Evolutionary conservation across 64 coral and sea anemone genomes (phyloP).

Genomic region (Exaiptasia diaphana): DNA sequence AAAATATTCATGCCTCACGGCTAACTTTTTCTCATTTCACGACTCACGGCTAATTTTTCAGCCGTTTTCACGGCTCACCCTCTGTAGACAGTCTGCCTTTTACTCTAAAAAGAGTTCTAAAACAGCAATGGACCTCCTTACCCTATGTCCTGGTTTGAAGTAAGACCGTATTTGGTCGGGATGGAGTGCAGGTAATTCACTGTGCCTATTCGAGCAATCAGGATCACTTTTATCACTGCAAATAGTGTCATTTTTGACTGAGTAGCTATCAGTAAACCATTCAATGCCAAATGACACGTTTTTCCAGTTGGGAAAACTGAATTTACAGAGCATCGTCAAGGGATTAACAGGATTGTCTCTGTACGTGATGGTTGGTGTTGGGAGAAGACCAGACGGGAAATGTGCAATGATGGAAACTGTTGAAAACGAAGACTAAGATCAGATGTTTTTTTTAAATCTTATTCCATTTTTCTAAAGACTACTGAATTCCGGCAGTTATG

Average conservation of each 20-base stretch:
- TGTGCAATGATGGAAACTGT: not conserved
- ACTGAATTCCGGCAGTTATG: not conserved
- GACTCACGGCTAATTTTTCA: too few species aligned
- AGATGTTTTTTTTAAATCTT: not conserved
- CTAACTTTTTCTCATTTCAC: too few species aligned
- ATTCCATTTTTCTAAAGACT: not conserved
- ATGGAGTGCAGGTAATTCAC: not conserved
- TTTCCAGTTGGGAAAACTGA: constrained; percentile 26
- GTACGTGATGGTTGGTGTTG: constrained; percentile 33
- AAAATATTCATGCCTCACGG: too few species aligned
- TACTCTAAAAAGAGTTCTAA: too few species aligned
- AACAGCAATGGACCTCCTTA: too few species aligned
- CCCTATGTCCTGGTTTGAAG: constrained; percentile 34
- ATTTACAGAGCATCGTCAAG: constrained; percentile 16
- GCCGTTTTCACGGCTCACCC: too few species aligned
- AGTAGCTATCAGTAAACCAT: constrained; percentile 20
- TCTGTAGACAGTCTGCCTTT: too few species aligned
- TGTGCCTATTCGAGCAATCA: not conserved
- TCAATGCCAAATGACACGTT: constrained; percentile 38
- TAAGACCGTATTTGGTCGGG: not conserved
- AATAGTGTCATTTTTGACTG: not conserved
- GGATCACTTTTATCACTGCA: not conserved
- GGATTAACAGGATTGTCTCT: not conserved
- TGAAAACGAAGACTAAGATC: not conserved
- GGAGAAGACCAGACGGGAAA: constrained; percentile 11